These are phyloP conservation scores for Dipodomys stephensi DNA, from an alignment of 2,113 vertebrate genomes.

Conservation along the genomic window DNA sequence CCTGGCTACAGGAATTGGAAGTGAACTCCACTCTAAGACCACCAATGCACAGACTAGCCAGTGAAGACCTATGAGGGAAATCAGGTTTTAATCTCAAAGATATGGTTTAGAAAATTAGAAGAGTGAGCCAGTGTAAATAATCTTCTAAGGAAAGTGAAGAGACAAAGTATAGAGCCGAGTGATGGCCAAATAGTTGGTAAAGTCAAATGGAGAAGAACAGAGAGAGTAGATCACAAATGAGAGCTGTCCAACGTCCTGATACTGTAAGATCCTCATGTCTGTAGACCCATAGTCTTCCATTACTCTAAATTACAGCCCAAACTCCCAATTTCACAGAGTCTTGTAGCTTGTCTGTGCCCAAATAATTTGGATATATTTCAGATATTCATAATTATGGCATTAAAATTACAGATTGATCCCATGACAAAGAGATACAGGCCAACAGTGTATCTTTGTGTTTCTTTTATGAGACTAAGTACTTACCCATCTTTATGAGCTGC, in stretches of 20 bases:
- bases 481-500: neutral
- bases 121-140: neutral
- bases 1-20: neutral
- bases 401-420: neutral
- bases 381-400: neutral
- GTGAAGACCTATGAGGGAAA: neutral
- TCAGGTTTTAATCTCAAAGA: neutral
- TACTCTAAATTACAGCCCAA: neutral
- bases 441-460: neutral
- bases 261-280: neutral
- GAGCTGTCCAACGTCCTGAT: slow-evolving; percentile 5
- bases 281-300: neutral
- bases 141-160: neutral
- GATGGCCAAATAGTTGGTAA: neutral
- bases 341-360: neutral
- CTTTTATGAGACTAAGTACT: neutral
- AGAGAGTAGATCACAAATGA: neutral
- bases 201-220: neutral
- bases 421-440: neutral
- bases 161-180: neutral
- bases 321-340: neutral
- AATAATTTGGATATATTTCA: neutral
- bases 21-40: neutral
- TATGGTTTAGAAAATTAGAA: neutral
- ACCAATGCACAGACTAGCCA: neutral